Evolutionary conservation across 2,888 invertebrate genomes (phyloP).

Genomic region (Caenorhabditis sp.): DNA sequence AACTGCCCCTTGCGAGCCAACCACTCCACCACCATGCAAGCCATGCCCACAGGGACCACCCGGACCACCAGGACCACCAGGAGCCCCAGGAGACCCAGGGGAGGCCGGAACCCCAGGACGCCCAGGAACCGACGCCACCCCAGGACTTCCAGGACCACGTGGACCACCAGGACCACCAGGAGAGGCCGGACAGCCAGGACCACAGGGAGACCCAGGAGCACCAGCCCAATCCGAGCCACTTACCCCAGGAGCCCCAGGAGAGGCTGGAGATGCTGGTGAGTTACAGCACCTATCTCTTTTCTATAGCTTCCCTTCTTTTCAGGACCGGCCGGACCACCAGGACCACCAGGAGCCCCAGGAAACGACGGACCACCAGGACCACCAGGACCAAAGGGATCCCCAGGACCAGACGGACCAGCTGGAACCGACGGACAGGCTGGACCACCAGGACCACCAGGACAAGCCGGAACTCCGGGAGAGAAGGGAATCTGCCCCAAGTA

Average conservation of each 20-base stretch:
- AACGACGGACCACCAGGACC: slow-evolving; percentile 79
- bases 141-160: slow-evolving; percentile 75
- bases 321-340: slow-evolving; percentile 74
- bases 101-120: slow-evolving; percentile 77
- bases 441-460: slow-evolving; percentile 76
- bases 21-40: slow-evolving; percentile 75
- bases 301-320: slow-evolving; percentile 28
- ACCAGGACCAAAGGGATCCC: slow-evolving; percentile 65
- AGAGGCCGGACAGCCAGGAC: slow-evolving; percentile 71
- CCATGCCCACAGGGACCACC: slow-evolving; percentile 76
- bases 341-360: slow-evolving; percentile 77
- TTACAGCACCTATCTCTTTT: background rate
- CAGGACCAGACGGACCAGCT: slow-evolving; percentile 67
- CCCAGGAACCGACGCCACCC: slow-evolving; percentile 73
- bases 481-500: slow-evolving; percentile 77
- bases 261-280: slow-evolving; percentile 69
- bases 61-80: slow-evolving; percentile 77
- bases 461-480: slow-evolving; percentile 73
- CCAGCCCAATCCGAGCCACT: slow-evolving; percentile 74
- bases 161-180: slow-evolving; percentile 73
- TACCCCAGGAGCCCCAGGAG: slow-evolving; percentile 78
- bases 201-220: slow-evolving; percentile 71
- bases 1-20: slow-evolving; percentile 72
- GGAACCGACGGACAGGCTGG: slow-evolving; percentile 76
- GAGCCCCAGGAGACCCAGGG: slow-evolving; percentile 80